Conservation (phyloP, 2,113 vertebrate genomes). For the Myrmecophaga tridactyla region DNA sequence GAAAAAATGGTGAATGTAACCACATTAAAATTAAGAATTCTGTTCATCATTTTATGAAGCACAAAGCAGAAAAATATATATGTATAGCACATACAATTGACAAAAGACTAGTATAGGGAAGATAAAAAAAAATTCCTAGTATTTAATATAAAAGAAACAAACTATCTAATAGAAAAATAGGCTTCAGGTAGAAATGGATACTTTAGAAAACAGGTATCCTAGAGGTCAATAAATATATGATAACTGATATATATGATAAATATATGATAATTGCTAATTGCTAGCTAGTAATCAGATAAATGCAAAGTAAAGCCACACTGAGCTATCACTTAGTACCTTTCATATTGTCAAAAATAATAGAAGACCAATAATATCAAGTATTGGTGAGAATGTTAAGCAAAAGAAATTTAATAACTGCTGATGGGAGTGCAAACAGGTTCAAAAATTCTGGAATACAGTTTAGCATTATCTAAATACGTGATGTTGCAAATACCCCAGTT, state of each 20-base stretch:
- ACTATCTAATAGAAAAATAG: not conserved
- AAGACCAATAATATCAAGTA: not conserved
- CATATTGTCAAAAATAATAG: not conserved
- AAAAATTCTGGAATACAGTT: slow-evolving; percentile 14
- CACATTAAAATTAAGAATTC: not conserved
- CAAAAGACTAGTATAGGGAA: not conserved
- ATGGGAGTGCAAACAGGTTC: not conserved
- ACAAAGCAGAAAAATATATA: not conserved
- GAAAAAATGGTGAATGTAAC: not conserved
- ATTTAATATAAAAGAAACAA: not conserved
- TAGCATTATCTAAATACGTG: not conserved
- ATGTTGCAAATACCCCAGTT: not conserved
- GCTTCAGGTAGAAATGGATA: not conserved
- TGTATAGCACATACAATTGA: not conserved
- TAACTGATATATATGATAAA: not conserved
- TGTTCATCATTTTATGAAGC: not conserved
- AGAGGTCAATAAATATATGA: not conserved
- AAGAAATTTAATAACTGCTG: not conserved
- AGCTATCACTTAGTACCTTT: not conserved
- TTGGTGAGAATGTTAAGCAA: not conserved
- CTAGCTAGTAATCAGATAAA: not conserved
- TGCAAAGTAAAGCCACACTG: not conserved
- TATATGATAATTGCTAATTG: not conserved
- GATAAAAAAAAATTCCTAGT: not conserved
- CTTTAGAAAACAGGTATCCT: not conserved